These are phyloP conservation scores for Actenoides hombroni DNA, from an alignment of 2,113 vertebrate genomes.

Conservation along the genomic window DNA sequence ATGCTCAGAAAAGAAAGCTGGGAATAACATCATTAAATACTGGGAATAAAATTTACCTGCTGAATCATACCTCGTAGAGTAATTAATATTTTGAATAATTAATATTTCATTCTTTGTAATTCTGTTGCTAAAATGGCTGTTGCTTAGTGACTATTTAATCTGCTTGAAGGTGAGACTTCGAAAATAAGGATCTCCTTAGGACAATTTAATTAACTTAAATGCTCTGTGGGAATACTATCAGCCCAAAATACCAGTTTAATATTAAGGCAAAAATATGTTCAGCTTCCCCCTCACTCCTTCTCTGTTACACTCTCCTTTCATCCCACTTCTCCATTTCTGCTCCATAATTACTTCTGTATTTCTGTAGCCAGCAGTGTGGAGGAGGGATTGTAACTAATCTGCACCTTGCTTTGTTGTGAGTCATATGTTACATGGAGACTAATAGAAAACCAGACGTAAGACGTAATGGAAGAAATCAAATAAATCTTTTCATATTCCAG, in stretches of 20 bases:
- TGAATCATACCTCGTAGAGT: neutral
- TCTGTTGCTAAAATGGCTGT: neutral
- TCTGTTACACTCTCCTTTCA: neutral
- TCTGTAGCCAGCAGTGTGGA: fast-evolving
- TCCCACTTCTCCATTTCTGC: neutral
- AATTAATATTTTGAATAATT: neutral
- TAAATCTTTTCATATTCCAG: neutral
- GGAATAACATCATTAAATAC: neutral
- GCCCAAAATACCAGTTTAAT: neutral
- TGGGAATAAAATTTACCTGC: neutral
- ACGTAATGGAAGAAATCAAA: neutral
- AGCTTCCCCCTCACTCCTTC: neutral
- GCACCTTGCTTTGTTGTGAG: neutral
- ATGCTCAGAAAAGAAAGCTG: neutral
- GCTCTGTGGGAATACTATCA: neutral
- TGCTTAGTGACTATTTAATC: neutral
- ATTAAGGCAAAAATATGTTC: neutral
- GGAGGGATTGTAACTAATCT: neutral
- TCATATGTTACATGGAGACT: neutral
- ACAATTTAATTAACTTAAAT: neutral
- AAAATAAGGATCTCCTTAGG: neutral
- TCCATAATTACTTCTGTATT: neutral
- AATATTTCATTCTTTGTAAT: neutral
- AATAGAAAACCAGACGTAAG: neutral
- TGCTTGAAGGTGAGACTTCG: neutral